A percentile compares a stretch with the other conserved stretches of the same genome.
These are phyloP conservation scores for Microctenopoma lineatum DNA, from an alignment of 2,797 vertebrate species.

Conservation along the genomic window DNA sequence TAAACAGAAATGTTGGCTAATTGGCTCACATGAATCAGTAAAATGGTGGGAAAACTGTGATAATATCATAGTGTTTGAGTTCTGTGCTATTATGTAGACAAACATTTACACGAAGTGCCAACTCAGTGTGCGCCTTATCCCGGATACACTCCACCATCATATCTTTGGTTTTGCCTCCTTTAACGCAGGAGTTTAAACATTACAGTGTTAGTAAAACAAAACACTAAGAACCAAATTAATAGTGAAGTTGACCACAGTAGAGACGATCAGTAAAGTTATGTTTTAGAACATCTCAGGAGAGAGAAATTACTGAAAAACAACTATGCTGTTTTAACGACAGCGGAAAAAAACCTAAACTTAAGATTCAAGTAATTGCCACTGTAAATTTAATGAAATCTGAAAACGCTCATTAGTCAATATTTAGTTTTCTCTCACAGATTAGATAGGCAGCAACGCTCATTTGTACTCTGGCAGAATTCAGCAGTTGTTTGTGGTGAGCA, in stretches of 20 bases:
- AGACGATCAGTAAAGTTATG: slow-evolving; percentile 41
- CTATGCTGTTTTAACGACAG: slow-evolving; percentile 42
- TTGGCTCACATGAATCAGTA: slow-evolving; percentile 42
- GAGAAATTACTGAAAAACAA: slow-evolving; percentile 45
- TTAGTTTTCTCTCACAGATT: slow-evolving; percentile 65
- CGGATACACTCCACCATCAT: slow-evolving; percentile 27
- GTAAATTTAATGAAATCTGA: slow-evolving; percentile 65
- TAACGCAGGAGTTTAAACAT: slow-evolving; percentile 54
- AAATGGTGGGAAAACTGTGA: slow-evolving; percentile 59
- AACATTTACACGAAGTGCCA: slow-evolving; percentile 48
- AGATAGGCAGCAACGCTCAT: slow-evolving; percentile 48
- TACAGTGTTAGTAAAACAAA: slow-evolving; percentile 40
- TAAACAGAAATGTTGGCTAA: slow-evolving; percentile 50
- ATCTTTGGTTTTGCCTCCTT: slow-evolving; percentile 47
- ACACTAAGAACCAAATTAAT: slow-evolving; percentile 27
- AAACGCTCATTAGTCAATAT: slow-evolving; percentile 70
- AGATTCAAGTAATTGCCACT: slow-evolving; percentile 60
- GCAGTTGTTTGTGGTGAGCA: slow-evolving; percentile 63
- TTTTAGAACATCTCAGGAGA: slow-evolving; percentile 20
- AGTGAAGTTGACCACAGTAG: slow-evolving; percentile 37
- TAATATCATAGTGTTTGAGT: slow-evolving; percentile 35
- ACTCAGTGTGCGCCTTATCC: slow-evolving; percentile 39
- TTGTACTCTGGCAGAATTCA: slow-evolving; percentile 57
- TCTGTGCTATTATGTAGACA: slow-evolving; percentile 44
- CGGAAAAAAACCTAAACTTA: slow-evolving; percentile 31